Percentiles rank a stretch among this genome's conserved stretches.
Conservation (phyloP, 2,888 invertebrate genomes). For the Scrobipalpa atriplicella region DNA sequence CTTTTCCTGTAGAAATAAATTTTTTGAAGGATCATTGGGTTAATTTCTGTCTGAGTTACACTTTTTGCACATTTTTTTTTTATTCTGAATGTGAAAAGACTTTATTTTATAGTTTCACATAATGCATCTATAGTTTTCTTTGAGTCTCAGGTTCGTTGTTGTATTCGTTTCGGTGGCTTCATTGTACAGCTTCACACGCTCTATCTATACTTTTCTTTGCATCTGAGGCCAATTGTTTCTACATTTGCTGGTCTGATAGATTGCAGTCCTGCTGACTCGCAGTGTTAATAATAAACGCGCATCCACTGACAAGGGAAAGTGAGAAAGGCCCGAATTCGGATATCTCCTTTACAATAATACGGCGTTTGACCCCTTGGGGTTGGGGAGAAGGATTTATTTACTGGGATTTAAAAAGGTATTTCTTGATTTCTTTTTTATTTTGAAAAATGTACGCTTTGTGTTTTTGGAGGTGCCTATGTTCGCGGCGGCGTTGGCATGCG, state of each 20-base stretch:
- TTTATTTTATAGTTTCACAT: no score
- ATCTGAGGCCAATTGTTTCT: conserved; percentile 60
- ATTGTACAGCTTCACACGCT: background rate
- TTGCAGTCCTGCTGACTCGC: conserved; percentile 44
- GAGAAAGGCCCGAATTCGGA: background rate
- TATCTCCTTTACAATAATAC: conserved; percentile 14
- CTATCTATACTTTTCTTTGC: conserved; percentile 30
- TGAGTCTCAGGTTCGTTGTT: background rate
- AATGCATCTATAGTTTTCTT: no score
- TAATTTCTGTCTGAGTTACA: no score
- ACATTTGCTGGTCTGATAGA: conserved; percentile 67
- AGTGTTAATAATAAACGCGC: conserved; percentile 36
- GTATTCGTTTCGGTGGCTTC: background rate
- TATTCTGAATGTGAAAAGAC: no score
- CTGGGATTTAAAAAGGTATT: background rate
- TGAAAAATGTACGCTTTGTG: background rate
- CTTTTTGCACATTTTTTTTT: no score
- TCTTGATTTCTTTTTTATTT: background rate
- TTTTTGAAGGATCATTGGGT: no score
- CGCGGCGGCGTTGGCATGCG: no score
- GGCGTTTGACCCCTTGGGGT: conserved; percentile 5
- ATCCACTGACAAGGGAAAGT: conserved; percentile 12
- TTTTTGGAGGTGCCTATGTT: background rate
- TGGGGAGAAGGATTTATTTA: conserved; percentile 2
- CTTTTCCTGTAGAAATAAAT: no score